Evolutionary conservation across 2,888 invertebrate species (phyloP).

Genomic region (Euphydryas editha): DNA sequence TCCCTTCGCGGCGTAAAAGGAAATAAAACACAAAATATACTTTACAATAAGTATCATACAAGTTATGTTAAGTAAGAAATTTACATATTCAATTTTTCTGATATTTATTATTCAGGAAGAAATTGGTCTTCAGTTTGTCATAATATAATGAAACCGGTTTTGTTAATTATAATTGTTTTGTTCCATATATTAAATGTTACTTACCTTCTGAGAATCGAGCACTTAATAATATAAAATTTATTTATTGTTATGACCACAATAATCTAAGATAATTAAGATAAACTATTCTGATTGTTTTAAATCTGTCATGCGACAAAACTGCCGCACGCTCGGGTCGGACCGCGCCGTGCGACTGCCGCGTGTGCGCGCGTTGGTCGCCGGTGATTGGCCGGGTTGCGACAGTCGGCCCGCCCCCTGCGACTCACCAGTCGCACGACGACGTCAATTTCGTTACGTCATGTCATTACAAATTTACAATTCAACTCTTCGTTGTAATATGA

Average conservation of each 20-base stretch:
- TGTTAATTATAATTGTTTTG: too few relatives aligned
- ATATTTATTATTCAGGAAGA: too few relatives aligned
- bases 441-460: slow-evolving; percentile 48
- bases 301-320: slow-evolving; percentile 38
- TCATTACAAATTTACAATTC: background rate
- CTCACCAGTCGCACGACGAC: slow-evolving; percentile 57
- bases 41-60: too few relatives aligned
- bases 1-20: too few relatives aligned
- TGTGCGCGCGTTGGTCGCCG: slow-evolving; percentile 34
- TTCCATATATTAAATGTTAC: too few relatives aligned
- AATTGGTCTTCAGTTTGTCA: too few relatives aligned
- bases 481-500: too few relatives aligned
- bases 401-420: slow-evolving; percentile 56
- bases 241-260: background rate
- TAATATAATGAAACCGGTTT: too few relatives aligned
- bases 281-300: background rate
- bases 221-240: background rate
- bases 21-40: too few relatives aligned
- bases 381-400: slow-evolving; percentile 29
- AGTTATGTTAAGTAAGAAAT: too few relatives aligned
- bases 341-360: slow-evolving; percentile 48
- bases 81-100: too few relatives aligned
- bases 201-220: background rate
- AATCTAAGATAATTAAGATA: background rate
- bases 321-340: slow-evolving; percentile 35